Base-by-base conservation (phyloP, 1,140 invertebrate species). In the Drosophila hydei region DNA sequence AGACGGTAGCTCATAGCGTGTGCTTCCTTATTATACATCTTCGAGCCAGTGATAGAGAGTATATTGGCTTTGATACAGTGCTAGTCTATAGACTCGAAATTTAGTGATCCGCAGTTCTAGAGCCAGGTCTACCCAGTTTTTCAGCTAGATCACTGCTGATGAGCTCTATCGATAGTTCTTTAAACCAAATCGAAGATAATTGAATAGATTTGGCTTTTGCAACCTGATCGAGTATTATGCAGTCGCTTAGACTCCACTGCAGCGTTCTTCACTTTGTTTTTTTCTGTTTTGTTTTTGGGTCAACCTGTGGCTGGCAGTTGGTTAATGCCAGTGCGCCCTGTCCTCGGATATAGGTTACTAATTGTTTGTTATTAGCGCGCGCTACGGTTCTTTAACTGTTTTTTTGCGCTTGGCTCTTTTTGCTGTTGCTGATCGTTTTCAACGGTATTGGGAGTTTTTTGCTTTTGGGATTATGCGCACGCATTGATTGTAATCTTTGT, bases 281-380 rank as follows among this genome's bases (percentile, higher is more conserved):
- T 14, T 14, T 25, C 16, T 12, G n/a, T 16, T 33, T 21, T 65
- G 78, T 80, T 56, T 84, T 56, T 84, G 76, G 76, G 79, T 84
- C 79, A 70, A 50, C 19, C 27, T 25, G 40, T 36, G 47, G 47
- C 38, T 33, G 43, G 45, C 16, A 33, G 19, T 9, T 30, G 19
- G 16, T 19, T 25, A 64, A 27, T 30, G 25, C 48, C 25, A 16
- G 8, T 51, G 25, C 7, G 75, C 61, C 61, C 72, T 61, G 62
- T 4, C 7, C 62, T 51, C 18, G 51, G 18, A 58, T 71, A 88
- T 87, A 81, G 77, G 75, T 81, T 78, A 78, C 83, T 88, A 87
- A 87, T 87, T 87, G 83, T 78, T 88, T 81, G 72, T 88, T 87
- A 87, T 87, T 88, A 87, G 67, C 63, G 47, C 54, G 30, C 50